A percentile compares a stretch with the other conserved stretches of the same genome.
These are phyloP conservation scores for Drosophila orosa DNA, from an alignment of 1,140 invertebrate genomes.

Conservation along the genomic window DNA sequence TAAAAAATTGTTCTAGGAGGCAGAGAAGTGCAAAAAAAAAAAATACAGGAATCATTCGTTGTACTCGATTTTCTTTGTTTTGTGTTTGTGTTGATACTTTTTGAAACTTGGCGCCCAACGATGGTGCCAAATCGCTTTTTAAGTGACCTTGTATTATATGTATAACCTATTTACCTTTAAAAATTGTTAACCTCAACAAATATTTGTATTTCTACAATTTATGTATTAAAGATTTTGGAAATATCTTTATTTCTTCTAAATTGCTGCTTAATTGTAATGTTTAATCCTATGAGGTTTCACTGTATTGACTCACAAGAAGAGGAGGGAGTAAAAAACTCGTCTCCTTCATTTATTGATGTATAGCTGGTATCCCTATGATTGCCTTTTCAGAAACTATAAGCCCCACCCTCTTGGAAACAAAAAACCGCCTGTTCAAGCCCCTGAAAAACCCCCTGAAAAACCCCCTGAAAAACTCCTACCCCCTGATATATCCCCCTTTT, in stretches of 20 bases:
- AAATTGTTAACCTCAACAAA: no score
- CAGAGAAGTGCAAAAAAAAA: slow-evolving; percentile 10
- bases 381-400: slow-evolving; percentile 60
- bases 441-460: background rate
- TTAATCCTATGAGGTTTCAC: background rate
- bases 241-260: background rate
- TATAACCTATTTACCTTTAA: no score
- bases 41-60: background rate
- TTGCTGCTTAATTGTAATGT: background rate
- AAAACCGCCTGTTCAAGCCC: background rate
- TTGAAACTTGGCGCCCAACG: no score
- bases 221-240: no score
- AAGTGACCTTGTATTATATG: no score
- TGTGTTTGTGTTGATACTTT: no score
- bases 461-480: background rate
- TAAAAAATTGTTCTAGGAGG: slow-evolving; percentile 66
- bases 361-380: slow-evolving; percentile 73
- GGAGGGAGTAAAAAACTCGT: background rate
- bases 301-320: background rate
- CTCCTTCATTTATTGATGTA: slow-evolving; percentile 78
- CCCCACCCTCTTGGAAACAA: background rate
- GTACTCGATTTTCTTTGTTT: background rate
- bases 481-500: background rate
- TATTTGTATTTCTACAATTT: no score
- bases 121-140: no score